Conservation (phyloP, 2,888 invertebrate species). For the Synergus gifuensis region DNA sequence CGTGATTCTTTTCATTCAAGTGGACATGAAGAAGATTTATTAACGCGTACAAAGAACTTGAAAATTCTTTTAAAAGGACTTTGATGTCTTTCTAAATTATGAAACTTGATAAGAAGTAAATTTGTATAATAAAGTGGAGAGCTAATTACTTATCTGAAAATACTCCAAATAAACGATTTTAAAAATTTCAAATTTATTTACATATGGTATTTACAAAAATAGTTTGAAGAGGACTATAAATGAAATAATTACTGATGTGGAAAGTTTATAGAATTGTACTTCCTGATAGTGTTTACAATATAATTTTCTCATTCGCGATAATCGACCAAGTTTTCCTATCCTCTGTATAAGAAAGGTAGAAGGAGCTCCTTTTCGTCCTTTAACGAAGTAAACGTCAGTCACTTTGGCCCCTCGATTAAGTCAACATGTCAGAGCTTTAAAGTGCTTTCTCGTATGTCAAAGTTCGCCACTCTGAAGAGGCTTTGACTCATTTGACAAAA, state of each 20-base stretch:
- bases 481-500: background rate
- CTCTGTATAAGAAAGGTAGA: background rate
- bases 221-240: background rate
- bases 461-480: background rate
- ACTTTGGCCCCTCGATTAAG: constrained; percentile 38
- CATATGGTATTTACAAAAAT: background rate
- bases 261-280: constrained; percentile 8
- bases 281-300: constrained; percentile 30
- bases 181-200: no score
- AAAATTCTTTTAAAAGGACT: background rate
- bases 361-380: constrained; percentile 6
- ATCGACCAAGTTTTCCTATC: constrained; percentile 17
- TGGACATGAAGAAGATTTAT: background rate
- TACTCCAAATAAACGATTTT: no score
- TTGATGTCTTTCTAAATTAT: background rate
- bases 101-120: background rate
- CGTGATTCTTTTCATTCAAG: background rate
- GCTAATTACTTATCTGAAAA: no score
- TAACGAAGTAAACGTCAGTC: constrained; percentile 41
- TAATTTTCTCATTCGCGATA: constrained; percentile 31
- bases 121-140: no score
- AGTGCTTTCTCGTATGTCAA: background rate
- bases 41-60: background rate
- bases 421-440: constrained; percentile 35
- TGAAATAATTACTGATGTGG: background rate